Evolutionary conservation across 2,113 vertebrate genomes (phyloP).

Genomic region (Rhombomys opimus): DNA sequence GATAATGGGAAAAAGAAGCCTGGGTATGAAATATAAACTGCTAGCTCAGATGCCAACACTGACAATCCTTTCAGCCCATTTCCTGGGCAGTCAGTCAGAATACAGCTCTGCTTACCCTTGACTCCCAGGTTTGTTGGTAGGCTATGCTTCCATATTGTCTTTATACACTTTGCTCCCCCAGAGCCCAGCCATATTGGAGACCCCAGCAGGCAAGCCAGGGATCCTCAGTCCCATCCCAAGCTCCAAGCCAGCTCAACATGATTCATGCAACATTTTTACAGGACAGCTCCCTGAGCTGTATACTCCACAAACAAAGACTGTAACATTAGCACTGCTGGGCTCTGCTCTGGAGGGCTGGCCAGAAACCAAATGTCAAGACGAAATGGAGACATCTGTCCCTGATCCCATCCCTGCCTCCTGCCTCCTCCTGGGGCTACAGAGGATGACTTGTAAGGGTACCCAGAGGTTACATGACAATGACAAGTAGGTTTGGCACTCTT

Average conservation of each 20-base stretch:
- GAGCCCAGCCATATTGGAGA: background rate
- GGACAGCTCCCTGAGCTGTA: background rate
- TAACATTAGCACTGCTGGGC: background rate
- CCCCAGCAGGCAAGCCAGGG: background rate
- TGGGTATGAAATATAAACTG: background rate
- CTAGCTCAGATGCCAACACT: background rate
- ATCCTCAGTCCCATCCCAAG: background rate
- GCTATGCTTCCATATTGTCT: background rate
- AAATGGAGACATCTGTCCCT: conserved; percentile 63
- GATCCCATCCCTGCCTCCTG: background rate
- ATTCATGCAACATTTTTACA: background rate
- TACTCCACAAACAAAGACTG: conserved; percentile 12
- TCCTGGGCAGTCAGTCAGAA: background rate
- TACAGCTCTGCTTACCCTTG: background rate
- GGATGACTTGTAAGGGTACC: background rate
- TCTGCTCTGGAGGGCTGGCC: conserved; percentile 9
- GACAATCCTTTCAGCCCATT: background rate
- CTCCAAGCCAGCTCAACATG: background rate
- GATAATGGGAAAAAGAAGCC: background rate
- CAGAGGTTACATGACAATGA: background rate
- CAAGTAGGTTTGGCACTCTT: background rate
- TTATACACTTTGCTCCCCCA: background rate
- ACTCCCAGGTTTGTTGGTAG: background rate
- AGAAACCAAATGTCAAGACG: conserved; percentile 60
- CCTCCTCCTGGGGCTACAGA: background rate